A percentile compares a stretch with the other conserved stretches of the same genome.
Evolutionary conservation across 1,140 invertebrate genomes (phyloP).

Genomic region (Magallana gigas): DNA sequence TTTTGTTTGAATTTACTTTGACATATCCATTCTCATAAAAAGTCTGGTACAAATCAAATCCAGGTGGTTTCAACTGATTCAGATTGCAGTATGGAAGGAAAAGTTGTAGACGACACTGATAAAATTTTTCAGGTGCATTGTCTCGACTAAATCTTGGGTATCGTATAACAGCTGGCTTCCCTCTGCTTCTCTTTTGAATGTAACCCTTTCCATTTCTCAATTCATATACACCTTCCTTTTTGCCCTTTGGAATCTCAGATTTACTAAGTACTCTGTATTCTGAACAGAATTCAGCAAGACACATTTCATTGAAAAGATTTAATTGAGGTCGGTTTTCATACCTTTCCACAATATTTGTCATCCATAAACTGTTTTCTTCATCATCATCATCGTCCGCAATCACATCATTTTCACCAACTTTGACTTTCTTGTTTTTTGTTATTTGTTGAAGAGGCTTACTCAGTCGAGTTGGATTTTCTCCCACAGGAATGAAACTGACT

Average conservation of each 20-base stretch:
- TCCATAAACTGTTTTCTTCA: not conserved
- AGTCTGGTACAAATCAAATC: constrained; percentile 38
- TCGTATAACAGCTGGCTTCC: not conserved
- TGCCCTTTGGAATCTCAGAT: constrained; percentile 4
- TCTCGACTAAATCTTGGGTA: constrained; percentile 3
- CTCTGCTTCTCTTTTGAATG: constrained; percentile 46
- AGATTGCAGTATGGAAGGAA: constrained; percentile 47
- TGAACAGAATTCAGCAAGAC: constrained; percentile 49
- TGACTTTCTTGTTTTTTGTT: not conserved
- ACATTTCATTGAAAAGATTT: not conserved
- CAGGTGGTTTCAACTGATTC: constrained; percentile 46
- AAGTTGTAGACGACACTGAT: constrained; percentile 33
- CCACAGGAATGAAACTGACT: constrained; percentile 49
- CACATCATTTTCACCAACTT: not conserved
- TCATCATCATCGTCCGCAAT: not conserved
- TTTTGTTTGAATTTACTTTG: not conserved
- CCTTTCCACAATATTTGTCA: constrained; percentile 19
- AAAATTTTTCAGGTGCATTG: constrained; percentile 46
- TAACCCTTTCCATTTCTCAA: constrained; percentile 45
- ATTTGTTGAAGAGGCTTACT: constrained; percentile 20
- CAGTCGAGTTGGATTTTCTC: constrained; percentile 48
- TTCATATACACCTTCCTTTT: constrained; percentile 5
- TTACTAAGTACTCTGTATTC: constrained; percentile 47
- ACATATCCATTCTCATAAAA: constrained; percentile 50
- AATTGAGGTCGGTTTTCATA: not conserved